phyloP scores from a whole-genome alignment of 1,140 invertebrate species.

The Solenopsis invicta region DNA sequence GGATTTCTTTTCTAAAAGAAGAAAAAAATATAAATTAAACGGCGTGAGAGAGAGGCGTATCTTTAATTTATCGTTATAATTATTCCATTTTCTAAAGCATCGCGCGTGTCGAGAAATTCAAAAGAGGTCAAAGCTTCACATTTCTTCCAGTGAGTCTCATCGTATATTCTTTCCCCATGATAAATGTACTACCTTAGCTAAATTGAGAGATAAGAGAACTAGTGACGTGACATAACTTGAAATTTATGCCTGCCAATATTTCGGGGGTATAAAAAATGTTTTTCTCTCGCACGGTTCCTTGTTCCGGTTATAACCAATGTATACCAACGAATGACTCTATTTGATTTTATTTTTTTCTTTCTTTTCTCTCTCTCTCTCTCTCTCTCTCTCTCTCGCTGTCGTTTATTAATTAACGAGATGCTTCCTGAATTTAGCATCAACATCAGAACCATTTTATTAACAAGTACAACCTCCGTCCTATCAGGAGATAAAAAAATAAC shows the following conservation, averaged over 20 bases:
- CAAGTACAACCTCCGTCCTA: background rate
- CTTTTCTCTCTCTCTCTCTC: background rate
- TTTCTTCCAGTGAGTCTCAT: background rate
- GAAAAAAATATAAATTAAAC: slow-evolving; percentile 3
- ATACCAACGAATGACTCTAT: background rate
- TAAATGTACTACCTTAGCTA: background rate
- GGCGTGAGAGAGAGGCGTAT: no score
- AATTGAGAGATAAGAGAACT: background rate
- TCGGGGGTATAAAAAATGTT: background rate
- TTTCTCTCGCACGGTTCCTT: background rate
- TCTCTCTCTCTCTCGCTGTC: background rate
- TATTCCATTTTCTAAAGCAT: background rate
- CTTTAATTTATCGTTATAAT: background rate
- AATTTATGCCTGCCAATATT: slow-evolving; percentile 6
- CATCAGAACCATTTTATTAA: background rate
- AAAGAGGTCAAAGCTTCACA: background rate
- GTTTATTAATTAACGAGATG: slow-evolving; percentile 26
- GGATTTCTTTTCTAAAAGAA: background rate
- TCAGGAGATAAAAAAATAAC: slow-evolving; percentile 12
- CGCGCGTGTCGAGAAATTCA: background rate
- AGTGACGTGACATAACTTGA: background rate
- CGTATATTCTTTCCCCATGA: background rate
- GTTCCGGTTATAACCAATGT: slow-evolving; percentile 4
- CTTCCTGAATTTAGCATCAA: background rate
- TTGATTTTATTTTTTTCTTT: background rate